Percentiles rank a stretch among this genome's conserved stretches.
phyloP scores from a whole-genome alignment of 1,140 invertebrate genomes.

The Limonius californicus region DNA sequence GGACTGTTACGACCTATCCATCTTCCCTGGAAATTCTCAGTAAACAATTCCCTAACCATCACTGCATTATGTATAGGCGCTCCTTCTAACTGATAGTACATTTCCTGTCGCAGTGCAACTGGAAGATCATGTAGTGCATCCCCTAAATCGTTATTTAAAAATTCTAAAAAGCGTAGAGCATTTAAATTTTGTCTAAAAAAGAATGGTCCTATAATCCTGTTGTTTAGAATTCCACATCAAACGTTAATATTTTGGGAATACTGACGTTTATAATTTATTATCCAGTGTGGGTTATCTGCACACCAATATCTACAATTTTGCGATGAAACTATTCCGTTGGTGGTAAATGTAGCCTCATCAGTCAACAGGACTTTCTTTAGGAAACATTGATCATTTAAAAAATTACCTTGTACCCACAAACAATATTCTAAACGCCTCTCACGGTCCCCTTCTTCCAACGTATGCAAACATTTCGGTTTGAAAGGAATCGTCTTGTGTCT shows the following conservation, averaged over 20 bases:
- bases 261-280: neutral
- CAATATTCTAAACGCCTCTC: slow-evolving; percentile 7
- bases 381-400: slow-evolving; percentile 7
- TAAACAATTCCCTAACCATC: neutral
- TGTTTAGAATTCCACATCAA: slow-evolving; percentile 2
- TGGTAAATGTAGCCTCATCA: slow-evolving; percentile 8
- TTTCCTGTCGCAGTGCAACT: neutral
- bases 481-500: neutral
- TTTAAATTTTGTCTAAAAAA: slow-evolving; percentile 2
- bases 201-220: neutral
- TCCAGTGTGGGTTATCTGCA: slow-evolving; percentile 3
- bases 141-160: neutral
- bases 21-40: neutral
- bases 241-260: slow-evolving; percentile 4
- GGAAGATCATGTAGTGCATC: neutral
- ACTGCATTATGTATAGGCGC: slow-evolving; percentile 9
- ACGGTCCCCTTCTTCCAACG: neutral
- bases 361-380: neutral
- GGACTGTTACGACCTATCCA: too few relatives aligned
- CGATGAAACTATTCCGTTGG: neutral
- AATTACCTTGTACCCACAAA: neutral
- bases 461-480: neutral
- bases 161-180: neutral
- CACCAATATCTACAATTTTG: slow-evolving; percentile 6
- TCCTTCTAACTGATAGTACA: neutral